Evolutionary conservation across 1,140 invertebrate genomes (phyloP).

Genomic region (Propsilocerus akamusi): DNA sequence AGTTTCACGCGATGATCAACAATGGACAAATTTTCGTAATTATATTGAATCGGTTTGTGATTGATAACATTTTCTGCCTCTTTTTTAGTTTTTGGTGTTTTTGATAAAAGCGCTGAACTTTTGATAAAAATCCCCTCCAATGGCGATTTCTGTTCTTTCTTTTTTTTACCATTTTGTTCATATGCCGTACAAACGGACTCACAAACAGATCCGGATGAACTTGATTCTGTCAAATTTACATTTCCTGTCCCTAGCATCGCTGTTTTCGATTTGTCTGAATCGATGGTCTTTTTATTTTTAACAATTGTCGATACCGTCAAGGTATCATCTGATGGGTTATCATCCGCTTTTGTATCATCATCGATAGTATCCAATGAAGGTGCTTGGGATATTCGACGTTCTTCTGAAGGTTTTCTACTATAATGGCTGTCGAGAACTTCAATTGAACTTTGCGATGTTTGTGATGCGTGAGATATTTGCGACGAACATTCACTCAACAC

Average conservation of each 20-base stretch:
- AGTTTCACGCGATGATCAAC: conserved; percentile 37
- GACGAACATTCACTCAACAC: conserved; percentile 14
- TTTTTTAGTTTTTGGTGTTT: conserved; percentile 13
- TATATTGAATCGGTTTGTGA: conserved; percentile 22
- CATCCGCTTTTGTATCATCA: conserved; percentile 8
- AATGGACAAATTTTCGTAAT: conserved; percentile 30
- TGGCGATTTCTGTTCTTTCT: conserved; percentile 3
- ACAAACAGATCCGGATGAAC: conserved; percentile 39
- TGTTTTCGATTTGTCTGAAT: neutral
- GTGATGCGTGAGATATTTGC: conserved; percentile 25
- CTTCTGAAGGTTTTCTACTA: conserved; percentile 19
- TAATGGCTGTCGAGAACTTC: conserved; percentile 36
- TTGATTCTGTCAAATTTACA: conserved; percentile 32
- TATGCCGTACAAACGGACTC: conserved; percentile 40
- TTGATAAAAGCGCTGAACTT: neutral
- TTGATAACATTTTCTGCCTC: conserved; percentile 12
- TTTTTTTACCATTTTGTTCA: conserved; percentile 23
- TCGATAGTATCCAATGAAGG: conserved; percentile 12
- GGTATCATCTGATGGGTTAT: neutral
- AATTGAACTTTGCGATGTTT: conserved; percentile 40
- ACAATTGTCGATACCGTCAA: neutral
- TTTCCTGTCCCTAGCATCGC: neutral
- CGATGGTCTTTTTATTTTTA: neutral
- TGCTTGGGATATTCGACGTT: conserved; percentile 14
- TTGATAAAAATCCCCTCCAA: neutral